Evolutionary conservation across 2,888 invertebrate species (phyloP), one percentile per base, ranked within the genome.

Genomic region (Megalurothrips usitatus): DNA sequence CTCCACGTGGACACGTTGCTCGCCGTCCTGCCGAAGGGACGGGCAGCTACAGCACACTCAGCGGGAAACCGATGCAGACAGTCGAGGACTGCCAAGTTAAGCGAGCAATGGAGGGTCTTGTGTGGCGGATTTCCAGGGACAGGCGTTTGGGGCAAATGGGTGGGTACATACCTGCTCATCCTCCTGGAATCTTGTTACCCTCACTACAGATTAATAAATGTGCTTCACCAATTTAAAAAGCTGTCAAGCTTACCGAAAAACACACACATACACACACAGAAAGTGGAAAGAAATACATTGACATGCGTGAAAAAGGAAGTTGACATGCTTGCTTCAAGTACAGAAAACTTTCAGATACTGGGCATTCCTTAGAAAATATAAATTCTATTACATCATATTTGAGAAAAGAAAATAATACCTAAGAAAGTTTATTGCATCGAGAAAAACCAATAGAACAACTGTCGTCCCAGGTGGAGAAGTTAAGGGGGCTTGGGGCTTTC

Each of bases 1-100:
- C 86, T 93, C 92, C 79, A 93, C 91, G 85, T 92, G 91, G 80
- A 94, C 87, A 82, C 91, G 89, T 0, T 91, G 88, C 85, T 92
- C 91, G 3, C 92, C 91, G 83, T 92, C 91, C 92, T 92, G 86
- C 48, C 87, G 89, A 83, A 80, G 48, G 78, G 49, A 81, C 26
- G 79, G 6, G 34, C 34, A 43, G 2, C 34, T 43, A 43, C 34
- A 43, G 34, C 34, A 43, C 34, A 43, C 34, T 43, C 34, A 43
- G 6, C 6, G 6, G 34, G 34, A 81, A 23, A 81, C 81, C 23
- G 52, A 52, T 48, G 28, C 68, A 48, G 34, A 26, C 19, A 80
- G 8, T 78, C 48, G n/a, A 80, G 1, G 34, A 82, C 4, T 81
- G 4, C 79, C 48, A 81, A 10, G 23, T 75, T 75, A 47, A 63